Conservation (phyloP, 2,888 invertebrate species). For the Pseudococcus jackbeardsleyi region DNA sequence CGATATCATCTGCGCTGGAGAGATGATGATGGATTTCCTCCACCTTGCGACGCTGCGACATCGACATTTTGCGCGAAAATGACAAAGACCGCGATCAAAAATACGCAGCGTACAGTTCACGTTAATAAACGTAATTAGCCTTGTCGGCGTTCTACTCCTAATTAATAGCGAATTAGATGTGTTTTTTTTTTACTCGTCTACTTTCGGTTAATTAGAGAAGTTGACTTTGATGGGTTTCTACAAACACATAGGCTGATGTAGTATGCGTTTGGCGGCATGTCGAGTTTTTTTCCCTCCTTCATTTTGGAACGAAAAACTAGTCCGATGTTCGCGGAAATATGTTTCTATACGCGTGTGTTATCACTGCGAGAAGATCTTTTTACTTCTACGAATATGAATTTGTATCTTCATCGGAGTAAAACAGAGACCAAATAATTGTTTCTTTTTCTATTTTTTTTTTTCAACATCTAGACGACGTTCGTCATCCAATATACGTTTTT, state of each 20-base stretch:
- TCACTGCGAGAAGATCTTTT: background rate
- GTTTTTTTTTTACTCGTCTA: background rate
- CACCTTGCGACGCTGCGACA: background rate
- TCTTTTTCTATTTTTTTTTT: background rate
- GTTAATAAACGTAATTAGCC: conserved; percentile 4
- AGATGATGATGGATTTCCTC: background rate
- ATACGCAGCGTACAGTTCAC: background rate
- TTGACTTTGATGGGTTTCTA: conserved; percentile 4
- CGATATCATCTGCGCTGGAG: background rate
- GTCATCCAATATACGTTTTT: background rate
- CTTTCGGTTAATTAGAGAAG: conserved; percentile 39
- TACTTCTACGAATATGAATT: background rate
- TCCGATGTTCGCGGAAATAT: conserved; percentile 4
- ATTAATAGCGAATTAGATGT: conserved; percentile 11
- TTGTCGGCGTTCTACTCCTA: background rate
- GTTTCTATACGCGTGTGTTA: background rate
- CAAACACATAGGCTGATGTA: background rate
- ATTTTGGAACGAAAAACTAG: background rate
- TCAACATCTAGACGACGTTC: background rate
- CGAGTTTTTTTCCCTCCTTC: background rate
- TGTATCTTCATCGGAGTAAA: background rate
- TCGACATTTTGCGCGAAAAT: background rate
- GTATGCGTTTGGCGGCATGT: background rate
- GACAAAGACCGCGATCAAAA: background rate
- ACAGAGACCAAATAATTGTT: background rate